Evolutionary conservation across 2,888 invertebrate species (phyloP), one percentile per base, ranked within the genome.

Genomic region (Microchrysa polita): DNA sequence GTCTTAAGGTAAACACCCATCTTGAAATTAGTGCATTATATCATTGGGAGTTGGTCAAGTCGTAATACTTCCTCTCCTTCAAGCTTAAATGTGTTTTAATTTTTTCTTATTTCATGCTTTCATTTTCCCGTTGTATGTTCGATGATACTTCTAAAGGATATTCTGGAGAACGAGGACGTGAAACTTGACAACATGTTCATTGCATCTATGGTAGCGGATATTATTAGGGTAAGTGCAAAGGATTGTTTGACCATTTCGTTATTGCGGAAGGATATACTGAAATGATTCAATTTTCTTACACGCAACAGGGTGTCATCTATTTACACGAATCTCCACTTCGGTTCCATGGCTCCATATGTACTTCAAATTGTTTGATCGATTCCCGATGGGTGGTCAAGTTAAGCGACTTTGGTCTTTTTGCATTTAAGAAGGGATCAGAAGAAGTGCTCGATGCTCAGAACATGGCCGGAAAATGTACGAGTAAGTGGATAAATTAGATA

Each of bases 171-270:
- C 83, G 94, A 96, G 81, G 96, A 98, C 83, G 92, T 98, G 77
- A 96, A 96, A 86, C 87, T 97, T 81, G 98, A 98, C 85, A 93
- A 94, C 81, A 96, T 98, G 93, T 98, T 98, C 84, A 92, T 96
- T 78, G 96, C 97, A 27, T 97, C 97, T 7, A 88, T 98, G 77
- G 93, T 97, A 14, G 96, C 94, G 73, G 98, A 98, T 85, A 94
- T 98, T 78, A 91, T 98, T 80, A 89, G 96, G 87, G 97, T 97
- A 87, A 89, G 90, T 69, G 48, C 48, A 22, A 86, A 73, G 63
- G 73, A 60, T 18, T 27, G 48, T 23, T 72, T 57, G 53, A 20
- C 44, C 73, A 14, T 53, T 23, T 27, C 23, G 5, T 60, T 18
- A 23, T 59, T 52, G 5, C 18, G 34, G 44, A 67, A 42, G 65